Conservation (phyloP, 2,113 vertebrate species). For the Psittacus erithacus region DNA sequence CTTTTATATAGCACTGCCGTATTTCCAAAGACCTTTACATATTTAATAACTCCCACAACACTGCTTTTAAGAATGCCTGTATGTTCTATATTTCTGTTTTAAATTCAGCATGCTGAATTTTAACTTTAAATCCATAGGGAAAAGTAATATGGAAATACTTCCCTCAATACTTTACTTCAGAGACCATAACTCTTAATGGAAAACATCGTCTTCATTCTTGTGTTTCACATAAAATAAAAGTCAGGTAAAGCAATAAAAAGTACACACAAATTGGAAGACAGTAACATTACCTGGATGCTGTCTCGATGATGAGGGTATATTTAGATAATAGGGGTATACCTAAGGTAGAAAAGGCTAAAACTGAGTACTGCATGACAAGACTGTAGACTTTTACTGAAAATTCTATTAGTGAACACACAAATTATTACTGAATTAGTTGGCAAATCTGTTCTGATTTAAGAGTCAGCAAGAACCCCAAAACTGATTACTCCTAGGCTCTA, state of each 20-base stretch:
- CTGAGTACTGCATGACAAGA: background rate
- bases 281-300: background rate
- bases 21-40: background rate
- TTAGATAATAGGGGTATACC: background rate
- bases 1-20: background rate
- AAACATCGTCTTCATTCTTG: background rate
- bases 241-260: background rate
- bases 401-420: background rate
- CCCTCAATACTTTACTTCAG: background rate
- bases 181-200: background rate
- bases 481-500: background rate
- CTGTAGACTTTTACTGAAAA: background rate
- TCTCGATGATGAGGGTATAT: background rate
- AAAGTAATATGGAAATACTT: background rate
- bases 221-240: background rate
- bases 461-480: background rate
- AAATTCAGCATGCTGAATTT: background rate
- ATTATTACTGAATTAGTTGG: background rate
- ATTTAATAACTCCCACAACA: background rate
- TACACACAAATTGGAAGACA: background rate
- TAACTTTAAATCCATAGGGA: background rate
- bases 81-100: background rate
- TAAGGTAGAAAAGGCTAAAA: background rate
- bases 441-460: background rate
- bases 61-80: background rate